Percentiles rank a stretch among this genome's conserved stretches.
Evolutionary conservation across 2,797 vertebrate genomes (phyloP).

Genomic region (Onychomys leucogaster): DNA sequence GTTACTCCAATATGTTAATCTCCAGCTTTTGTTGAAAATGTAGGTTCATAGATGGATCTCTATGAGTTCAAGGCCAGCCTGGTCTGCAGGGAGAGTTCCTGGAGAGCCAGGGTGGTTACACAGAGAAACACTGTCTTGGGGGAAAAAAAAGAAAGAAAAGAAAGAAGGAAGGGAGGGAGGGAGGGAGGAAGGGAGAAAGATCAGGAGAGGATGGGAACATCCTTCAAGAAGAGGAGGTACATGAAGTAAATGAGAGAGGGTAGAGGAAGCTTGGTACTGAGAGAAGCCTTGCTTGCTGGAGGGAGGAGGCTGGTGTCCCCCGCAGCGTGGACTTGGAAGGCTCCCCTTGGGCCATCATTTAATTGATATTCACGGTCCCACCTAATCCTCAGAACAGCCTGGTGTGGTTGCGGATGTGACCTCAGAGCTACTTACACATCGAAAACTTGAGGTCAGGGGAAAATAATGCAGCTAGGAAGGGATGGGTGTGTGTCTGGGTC

Average conservation of each 20-base stretch:
- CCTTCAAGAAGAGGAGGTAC: neutral
- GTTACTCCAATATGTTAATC: neutral
- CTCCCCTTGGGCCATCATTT: neutral
- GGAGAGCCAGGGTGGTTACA: no score
- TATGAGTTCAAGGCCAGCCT: neutral
- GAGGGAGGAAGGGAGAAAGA: fast-evolving
- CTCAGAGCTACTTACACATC: neutral
- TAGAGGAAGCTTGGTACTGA: neutral
- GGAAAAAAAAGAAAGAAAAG: no score
- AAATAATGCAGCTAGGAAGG: neutral
- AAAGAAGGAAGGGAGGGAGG: no score
- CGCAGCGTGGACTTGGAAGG: neutral
- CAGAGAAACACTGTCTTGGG: no score
- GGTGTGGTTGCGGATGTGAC: neutral
- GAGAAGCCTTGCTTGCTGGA: neutral
- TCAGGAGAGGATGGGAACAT: no score
- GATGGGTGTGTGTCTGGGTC: neutral
- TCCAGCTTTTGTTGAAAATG: neutral
- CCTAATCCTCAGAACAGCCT: neutral
- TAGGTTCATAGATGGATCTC: neutral
- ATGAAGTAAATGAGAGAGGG: neutral
- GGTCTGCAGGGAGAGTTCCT: no score
- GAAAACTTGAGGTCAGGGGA: neutral
- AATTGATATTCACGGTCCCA: neutral
- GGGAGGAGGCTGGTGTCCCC: neutral